phyloP scores from a whole-genome alignment of 2,888 invertebrate species.

The Theodoxus fluviatilis region DNA sequence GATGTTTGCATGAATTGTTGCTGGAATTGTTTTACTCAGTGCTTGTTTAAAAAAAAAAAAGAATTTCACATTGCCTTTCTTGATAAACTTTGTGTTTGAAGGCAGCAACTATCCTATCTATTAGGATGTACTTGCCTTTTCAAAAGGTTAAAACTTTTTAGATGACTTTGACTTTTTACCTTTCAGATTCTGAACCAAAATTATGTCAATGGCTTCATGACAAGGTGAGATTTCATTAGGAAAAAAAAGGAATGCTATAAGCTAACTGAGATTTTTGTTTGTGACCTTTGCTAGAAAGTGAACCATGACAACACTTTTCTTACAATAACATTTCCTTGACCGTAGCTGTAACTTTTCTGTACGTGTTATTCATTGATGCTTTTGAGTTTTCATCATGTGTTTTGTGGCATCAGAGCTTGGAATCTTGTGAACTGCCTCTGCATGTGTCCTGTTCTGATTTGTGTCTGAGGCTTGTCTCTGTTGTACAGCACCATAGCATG shows the following conservation, averaged over 20 bases:
- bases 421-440: not conserved
- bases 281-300: too few relatives aligned
- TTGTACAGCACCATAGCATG: constrained; percentile 62
- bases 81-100: not conserved
- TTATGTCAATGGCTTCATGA: constrained; percentile 65
- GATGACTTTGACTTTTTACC: constrained; percentile 3
- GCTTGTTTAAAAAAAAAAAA: too few relatives aligned
- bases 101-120: not conserved
- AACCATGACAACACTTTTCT: too few relatives aligned
- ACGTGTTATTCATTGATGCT: not conserved
- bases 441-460: not conserved
- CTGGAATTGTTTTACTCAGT: too few relatives aligned
- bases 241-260: too few relatives aligned
- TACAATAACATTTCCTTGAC: too few relatives aligned
- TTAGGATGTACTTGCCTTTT: not conserved
- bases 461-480: not conserved
- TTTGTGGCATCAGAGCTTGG: not conserved
- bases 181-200: constrained; percentile 64
- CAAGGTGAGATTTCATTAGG: constrained; percentile 48
- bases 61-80: not conserved
- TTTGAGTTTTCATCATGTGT: not conserved
- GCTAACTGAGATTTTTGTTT: too few relatives aligned
- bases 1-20: too few relatives aligned
- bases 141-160: not conserved
- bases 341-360: too few relatives aligned